These are phyloP conservation scores for Phoebastria nigripes DNA, from an alignment of 2,797 vertebrate species.

Conservation along the genomic window DNA sequence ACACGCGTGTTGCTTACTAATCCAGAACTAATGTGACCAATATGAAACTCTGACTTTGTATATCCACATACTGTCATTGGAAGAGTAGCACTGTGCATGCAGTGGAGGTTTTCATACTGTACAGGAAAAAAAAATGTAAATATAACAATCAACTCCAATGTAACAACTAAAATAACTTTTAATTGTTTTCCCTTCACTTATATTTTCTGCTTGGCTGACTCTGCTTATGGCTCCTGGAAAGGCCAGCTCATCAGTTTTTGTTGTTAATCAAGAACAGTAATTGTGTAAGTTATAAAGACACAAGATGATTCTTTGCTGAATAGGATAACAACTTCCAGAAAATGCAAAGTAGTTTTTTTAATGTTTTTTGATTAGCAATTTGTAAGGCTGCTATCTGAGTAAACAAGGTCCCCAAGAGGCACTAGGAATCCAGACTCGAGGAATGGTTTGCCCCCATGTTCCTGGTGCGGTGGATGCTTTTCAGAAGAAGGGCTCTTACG, in stretches of 20 bases:
- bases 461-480: not conserved
- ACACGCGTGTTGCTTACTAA: not conserved
- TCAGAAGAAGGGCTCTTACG: not conserved
- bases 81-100: not conserved
- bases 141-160: slow-evolving; percentile 34
- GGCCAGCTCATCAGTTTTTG: slow-evolving; percentile 79
- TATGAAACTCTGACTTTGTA: not conserved
- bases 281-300: slow-evolving; percentile 70
- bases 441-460: not conserved
- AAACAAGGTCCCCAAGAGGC: slow-evolving; percentile 33
- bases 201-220: slow-evolving; percentile 79
- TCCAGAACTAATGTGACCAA: not conserved
- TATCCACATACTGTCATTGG: not conserved
- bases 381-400: slow-evolving; percentile 28
- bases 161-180: slow-evolving; percentile 76
- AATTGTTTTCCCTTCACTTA: slow-evolving; percentile 76
- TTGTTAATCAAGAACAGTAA: slow-evolving; percentile 79
- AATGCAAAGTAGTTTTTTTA: slow-evolving; percentile 53
- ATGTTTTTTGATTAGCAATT: not conserved
- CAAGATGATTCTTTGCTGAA: slow-evolving; percentile 71
- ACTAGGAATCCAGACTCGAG: not conserved
- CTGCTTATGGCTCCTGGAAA: slow-evolving; percentile 70
- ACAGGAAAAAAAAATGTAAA: slow-evolving; percentile 53
- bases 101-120: slow-evolving; percentile 10
- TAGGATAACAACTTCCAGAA: slow-evolving; percentile 69